phyloP scores from a whole-genome alignment of 2,888 invertebrate species.

The Biston betularia region DNA sequence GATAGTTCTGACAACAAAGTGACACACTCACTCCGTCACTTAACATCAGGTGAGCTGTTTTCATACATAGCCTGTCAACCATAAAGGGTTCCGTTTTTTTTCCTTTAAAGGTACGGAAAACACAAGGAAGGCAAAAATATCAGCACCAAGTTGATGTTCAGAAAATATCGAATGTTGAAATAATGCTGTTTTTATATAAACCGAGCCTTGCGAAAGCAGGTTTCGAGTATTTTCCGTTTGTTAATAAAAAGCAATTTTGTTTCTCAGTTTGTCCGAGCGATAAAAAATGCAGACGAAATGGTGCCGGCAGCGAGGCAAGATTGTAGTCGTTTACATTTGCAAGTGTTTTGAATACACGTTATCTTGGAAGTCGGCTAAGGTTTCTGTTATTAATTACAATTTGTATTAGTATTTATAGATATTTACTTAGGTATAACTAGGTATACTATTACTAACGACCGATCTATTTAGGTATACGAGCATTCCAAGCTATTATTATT shows the following conservation, averaged over 20 bases:
- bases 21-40: too few relatives aligned
- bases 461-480: too few relatives aligned
- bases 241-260: neutral
- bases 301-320: constrained; percentile 1
- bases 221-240: constrained; percentile 5
- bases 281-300: constrained; percentile 14
- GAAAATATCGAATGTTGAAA: neutral
- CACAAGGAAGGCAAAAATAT: neutral
- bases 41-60: too few relatives aligned
- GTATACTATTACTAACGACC: too few relatives aligned
- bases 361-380: constrained; percentile 9
- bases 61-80: too few relatives aligned
- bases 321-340: constrained; percentile 4
- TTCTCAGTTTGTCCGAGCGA: neutral
- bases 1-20: too few relatives aligned
- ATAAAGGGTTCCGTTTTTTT: too few relatives aligned
- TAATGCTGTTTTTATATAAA: neutral
- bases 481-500: too few relatives aligned
- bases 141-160: neutral
- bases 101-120: too few relatives aligned
- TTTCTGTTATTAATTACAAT: constrained; percentile 1
- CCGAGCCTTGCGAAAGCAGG: neutral
- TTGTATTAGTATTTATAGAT: neutral
- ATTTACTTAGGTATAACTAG: neutral
- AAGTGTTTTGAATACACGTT: constrained; percentile 7